Evolutionary conservation across 2,888 invertebrate species (phyloP).

Genomic region (Caenorhabditis auriculariae): DNA sequence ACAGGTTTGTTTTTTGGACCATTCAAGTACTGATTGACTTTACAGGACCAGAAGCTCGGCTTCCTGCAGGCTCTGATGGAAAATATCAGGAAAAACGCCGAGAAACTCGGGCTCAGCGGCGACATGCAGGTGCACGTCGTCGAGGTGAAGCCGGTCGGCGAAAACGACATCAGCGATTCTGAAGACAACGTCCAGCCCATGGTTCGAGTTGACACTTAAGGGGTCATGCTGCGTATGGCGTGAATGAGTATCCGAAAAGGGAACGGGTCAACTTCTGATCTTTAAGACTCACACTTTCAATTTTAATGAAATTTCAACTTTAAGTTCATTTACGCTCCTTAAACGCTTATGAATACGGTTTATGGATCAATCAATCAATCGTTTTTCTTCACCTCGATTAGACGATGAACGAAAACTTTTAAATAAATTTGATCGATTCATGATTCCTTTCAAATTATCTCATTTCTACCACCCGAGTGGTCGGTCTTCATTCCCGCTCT

Average conservation of each 20-base stretch:
- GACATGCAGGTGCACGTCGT: slow-evolving; percentile 60
- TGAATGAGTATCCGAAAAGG: slow-evolving; percentile 3
- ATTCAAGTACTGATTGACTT: neutral
- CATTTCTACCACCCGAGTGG: too few species aligned
- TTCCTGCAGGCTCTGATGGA: slow-evolving; percentile 51
- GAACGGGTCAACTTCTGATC: too few species aligned
- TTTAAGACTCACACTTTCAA: too few species aligned
- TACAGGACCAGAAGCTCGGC: slow-evolving; percentile 31
- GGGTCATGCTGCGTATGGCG: neutral
- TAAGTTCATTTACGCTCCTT: slow-evolving; percentile 13
- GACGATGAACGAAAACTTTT: too few species aligned
- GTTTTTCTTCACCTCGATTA: too few species aligned
- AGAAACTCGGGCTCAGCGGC: slow-evolving; percentile 44
- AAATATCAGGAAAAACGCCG: slow-evolving; percentile 53
- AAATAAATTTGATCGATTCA: too few species aligned
- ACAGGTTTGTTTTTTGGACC: neutral
- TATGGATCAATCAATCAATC: slow-evolving; percentile 20
- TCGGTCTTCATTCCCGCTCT: too few species aligned
- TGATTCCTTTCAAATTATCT: too few species aligned
- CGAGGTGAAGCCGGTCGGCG: slow-evolving; percentile 52
- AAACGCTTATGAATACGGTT: neutral
- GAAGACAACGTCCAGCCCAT: too few species aligned
- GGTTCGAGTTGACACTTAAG: too few species aligned
- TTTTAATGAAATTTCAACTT: too few species aligned
- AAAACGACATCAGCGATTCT: too few species aligned